phyloP scores from a whole-genome alignment of 2,888 invertebrate genomes.

The Apoda limacodes region DNA sequence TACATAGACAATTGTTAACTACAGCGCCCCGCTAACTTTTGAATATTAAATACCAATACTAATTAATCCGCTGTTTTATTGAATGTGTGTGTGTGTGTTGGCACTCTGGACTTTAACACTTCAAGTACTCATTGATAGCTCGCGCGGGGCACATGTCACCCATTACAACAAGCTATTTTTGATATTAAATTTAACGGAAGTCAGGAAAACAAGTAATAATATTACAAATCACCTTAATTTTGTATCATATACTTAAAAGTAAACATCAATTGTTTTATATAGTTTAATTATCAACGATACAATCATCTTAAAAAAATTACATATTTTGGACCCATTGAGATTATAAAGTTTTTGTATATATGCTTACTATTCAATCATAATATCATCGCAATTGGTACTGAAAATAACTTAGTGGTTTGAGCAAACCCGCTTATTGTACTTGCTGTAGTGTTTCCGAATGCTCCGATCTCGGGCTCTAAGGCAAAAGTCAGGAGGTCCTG shows the following conservation, averaged over 20 bases:
- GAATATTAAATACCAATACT: too few relatives aligned
- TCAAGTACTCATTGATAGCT: not conserved
- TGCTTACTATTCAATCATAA: not conserved
- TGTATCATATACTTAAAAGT: not conserved
- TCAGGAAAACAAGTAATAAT: constrained; percentile 2
- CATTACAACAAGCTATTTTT: not conserved
- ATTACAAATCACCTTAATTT: not conserved
- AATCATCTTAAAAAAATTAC: not conserved
- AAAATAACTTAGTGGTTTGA: not conserved
- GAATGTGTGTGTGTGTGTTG: too few relatives aligned
- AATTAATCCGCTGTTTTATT: too few relatives aligned
- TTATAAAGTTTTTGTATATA: too few relatives aligned
- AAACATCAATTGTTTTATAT: not conserved
- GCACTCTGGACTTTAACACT: too few relatives aligned
- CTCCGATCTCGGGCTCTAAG: constrained; percentile 5
- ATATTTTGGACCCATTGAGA: not conserved
- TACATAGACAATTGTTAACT: too few relatives aligned
- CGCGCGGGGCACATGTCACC: not conserved
- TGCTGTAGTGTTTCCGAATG: constrained; percentile 2
- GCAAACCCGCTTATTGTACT: constrained; percentile 1
- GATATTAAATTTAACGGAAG: not conserved
- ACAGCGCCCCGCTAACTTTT: too few relatives aligned
- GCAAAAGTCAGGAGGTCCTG: constrained; percentile 4
- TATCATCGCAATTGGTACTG: not conserved
- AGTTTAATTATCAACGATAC: not conserved